These are phyloP conservation scores for Ctenicera cuprea DNA, from an alignment of 2,888 invertebrate species.

Conservation along the genomic window DNA sequence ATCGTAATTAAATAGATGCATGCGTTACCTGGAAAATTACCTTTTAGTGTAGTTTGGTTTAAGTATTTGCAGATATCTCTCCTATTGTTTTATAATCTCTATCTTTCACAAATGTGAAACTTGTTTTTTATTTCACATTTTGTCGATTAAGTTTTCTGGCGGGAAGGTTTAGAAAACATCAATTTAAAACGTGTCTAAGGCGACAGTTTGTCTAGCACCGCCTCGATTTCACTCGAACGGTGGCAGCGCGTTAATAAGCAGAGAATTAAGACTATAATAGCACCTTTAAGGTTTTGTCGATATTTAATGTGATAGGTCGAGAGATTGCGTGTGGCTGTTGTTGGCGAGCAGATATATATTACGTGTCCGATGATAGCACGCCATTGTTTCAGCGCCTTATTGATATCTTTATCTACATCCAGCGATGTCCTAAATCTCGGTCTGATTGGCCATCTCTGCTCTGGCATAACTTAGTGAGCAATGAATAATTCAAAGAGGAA, in stretches of 20 bases:
- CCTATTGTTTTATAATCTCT: too few species aligned
- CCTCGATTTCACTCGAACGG: constrained; percentile 11
- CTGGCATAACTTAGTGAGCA: constrained; percentile 59
- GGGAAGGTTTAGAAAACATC: not conserved
- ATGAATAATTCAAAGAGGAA: constrained; percentile 64
- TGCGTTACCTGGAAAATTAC: too few species aligned
- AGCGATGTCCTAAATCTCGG: constrained; percentile 56
- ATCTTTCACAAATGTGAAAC: too few species aligned
- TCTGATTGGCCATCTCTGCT: constrained; percentile 56
- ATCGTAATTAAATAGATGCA: too few species aligned
- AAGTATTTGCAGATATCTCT: too few species aligned
- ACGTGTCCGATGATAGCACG: constrained; percentile 54
- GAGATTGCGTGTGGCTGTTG: constrained; percentile 44
- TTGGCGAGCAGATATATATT: constrained; percentile 46
- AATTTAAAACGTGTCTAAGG: not conserved
- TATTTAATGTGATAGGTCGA: constrained; percentile 45
- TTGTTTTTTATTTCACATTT: too few species aligned
- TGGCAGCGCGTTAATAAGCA: constrained; percentile 23
- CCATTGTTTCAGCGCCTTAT: constrained; percentile 59
- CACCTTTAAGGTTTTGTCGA: constrained; percentile 40
- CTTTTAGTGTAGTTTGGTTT: too few species aligned
- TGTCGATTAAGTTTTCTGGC: too few species aligned
- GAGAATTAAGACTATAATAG: constrained; percentile 33
- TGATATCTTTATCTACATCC: constrained; percentile 58
- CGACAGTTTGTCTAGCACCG: constrained; percentile 14